Conservation (phyloP, 1,140 invertebrate genomes). For the Trichogramma pretiosum region DNA sequence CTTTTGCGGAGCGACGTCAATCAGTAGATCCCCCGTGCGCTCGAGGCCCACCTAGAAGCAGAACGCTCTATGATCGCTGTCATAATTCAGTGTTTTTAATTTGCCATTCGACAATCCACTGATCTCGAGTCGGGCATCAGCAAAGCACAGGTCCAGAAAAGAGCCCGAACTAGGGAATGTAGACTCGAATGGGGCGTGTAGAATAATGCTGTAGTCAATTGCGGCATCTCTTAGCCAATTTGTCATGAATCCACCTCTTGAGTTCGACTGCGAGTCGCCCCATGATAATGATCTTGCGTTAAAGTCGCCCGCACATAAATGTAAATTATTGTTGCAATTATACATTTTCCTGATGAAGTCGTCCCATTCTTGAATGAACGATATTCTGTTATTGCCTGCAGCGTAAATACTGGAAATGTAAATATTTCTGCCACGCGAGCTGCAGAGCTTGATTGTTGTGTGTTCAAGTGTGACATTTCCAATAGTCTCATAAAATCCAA, state of each 20-base stretch:
- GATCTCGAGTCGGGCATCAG: background rate
- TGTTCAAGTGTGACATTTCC: too few relatives aligned
- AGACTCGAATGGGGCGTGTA: slow-evolving; percentile 9
- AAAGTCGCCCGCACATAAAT: slow-evolving; percentile 19
- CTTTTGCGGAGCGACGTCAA: background rate
- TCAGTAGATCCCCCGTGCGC: background rate
- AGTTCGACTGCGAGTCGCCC: slow-evolving; percentile 13
- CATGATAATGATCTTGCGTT: slow-evolving; percentile 19
- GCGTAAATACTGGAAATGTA: too few relatives aligned
- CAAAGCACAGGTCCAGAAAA: slow-evolving; percentile 8
- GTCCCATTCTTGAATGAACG: slow-evolving; percentile 17
- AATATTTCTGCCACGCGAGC: too few relatives aligned
- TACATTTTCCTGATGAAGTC: slow-evolving; percentile 20
- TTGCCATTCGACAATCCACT: background rate
- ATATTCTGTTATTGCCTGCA: background rate
- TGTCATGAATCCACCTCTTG: slow-evolving; percentile 5
- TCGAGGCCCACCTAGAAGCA: slow-evolving; percentile 6
- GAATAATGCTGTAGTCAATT: background rate
- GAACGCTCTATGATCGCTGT: slow-evolving; percentile 4
- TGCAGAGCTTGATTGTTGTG: too few relatives aligned
- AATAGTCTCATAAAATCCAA: too few relatives aligned
- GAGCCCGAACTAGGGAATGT: slow-evolving; percentile 12
- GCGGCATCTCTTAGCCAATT: slow-evolving; percentile 9
- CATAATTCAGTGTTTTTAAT: background rate
- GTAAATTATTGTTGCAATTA: slow-evolving; percentile 11